These are phyloP conservation scores for Schlechtendalia chinensis DNA, from an alignment of 1,140 invertebrate species.

Conservation along the genomic window DNA sequence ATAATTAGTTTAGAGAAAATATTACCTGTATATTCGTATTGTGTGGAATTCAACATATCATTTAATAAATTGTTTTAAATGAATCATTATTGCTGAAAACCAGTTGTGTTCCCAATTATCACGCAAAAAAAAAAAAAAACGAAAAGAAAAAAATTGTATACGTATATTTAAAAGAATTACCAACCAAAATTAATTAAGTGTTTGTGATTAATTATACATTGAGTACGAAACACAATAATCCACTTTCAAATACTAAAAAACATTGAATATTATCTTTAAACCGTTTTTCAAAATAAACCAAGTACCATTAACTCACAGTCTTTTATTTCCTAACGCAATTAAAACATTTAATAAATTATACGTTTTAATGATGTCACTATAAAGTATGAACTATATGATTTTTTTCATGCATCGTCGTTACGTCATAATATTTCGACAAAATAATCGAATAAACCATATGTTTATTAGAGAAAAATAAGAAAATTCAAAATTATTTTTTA, in stretches of 20 bases:
- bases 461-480: background rate
- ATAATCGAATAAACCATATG: background rate
- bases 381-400: background rate
- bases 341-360: background rate
- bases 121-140: background rate
- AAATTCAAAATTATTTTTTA: background rate
- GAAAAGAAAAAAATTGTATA: conserved; percentile 5
- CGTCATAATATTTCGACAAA: background rate
- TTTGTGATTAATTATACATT: background rate
- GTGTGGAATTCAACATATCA: no score
- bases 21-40: no score
- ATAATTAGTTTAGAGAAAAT: background rate
- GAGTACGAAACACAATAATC: conserved; percentile 9
- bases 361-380: no score
- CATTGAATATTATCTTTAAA: background rate
- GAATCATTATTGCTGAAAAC: background rate
- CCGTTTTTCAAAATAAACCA: background rate
- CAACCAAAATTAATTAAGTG: background rate
- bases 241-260: background rate
- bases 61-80: conserved; percentile 9
- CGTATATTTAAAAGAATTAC: no score
- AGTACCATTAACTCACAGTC: background rate
- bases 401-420: background rate
- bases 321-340: background rate
- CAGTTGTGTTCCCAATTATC: conserved; percentile 3